phyloP scores from a whole-genome alignment of 2,888 invertebrate genomes.

The Campoplex nolae region DNA sequence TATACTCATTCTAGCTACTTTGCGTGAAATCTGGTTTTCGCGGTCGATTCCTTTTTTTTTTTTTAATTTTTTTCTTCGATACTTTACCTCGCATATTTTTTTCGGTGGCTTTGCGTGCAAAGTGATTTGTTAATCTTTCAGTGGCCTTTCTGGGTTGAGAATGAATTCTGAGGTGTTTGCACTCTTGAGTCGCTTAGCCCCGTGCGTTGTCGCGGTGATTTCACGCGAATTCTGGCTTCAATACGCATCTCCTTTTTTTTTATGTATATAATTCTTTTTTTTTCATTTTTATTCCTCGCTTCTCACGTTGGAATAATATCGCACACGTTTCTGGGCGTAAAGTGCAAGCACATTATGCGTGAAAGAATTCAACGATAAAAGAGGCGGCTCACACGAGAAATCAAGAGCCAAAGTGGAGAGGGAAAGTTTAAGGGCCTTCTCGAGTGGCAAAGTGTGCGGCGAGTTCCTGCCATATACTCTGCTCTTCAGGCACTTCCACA shows the following conservation, averaged over 20 bases:
- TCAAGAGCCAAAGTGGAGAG: conserved; percentile 30
- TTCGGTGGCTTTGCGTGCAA: conserved; percentile 46
- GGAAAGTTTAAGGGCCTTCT: conserved; percentile 42
- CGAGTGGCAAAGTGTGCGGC: conserved; percentile 43
- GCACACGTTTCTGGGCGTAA: conserved; percentile 54
- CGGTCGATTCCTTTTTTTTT: not conserved
- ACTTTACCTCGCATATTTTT: conserved; percentile 18
- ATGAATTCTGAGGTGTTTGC: conserved; percentile 15
- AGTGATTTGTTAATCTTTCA: conserved; percentile 60
- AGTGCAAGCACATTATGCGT: conserved; percentile 61
- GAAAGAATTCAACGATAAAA: conserved; percentile 61
- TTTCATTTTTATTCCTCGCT: conserved; percentile 12
- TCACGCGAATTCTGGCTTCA: conserved; percentile 37
- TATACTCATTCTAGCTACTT: conserved; percentile 6
- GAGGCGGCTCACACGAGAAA: conserved; percentile 37
- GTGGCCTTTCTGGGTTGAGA: conserved; percentile 14
- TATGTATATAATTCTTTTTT: not conserved
- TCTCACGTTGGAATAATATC: conserved; percentile 28
- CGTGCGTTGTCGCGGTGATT: conserved; percentile 28
- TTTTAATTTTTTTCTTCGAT: not conserved
- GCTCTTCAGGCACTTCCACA: conserved; percentile 36
- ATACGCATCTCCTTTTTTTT: not conserved
- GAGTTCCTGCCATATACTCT: conserved; percentile 37
- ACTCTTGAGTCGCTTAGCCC: not conserved
- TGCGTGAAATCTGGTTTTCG: conserved; percentile 26